Percentiles rank a stretch among this genome's conserved stretches.
Conservation (phyloP, 2,113 vertebrate genomes). For the Dermatemys mawii region DNA sequence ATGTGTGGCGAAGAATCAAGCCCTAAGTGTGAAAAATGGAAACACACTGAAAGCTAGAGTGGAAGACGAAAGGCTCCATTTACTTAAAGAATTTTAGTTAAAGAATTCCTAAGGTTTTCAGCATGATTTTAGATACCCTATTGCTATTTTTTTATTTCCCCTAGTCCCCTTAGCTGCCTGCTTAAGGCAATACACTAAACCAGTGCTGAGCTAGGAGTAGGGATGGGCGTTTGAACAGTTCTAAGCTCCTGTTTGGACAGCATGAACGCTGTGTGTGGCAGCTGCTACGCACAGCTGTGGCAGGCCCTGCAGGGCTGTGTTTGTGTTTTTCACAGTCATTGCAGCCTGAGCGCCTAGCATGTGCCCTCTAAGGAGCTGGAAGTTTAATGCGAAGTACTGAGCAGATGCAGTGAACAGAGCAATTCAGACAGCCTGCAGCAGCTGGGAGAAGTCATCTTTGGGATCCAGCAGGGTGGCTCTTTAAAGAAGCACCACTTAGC, state of each 20-base stretch:
- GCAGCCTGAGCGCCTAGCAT: background rate
- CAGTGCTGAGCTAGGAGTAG: background rate
- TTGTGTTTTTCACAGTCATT: background rate
- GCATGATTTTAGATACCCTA: background rate
- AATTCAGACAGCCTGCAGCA: background rate
- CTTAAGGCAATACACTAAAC: background rate
- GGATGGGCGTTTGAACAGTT: background rate
- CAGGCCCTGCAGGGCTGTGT: background rate
- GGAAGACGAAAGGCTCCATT: fast-evolving
- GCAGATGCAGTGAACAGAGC: background rate
- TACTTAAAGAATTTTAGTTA: background rate
- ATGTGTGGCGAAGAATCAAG: background rate
- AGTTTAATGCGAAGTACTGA: no score
- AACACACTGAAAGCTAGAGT: fast-evolving
- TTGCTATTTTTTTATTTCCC: background rate
- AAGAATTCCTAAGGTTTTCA: background rate
- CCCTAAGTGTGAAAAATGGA: background rate
- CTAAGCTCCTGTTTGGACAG: background rate
- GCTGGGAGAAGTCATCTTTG: background rate
- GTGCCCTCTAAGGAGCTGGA: background rate
- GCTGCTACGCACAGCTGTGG: background rate
- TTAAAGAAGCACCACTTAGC: background rate
- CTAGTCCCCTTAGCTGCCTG: background rate
- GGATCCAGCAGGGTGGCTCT: background rate
- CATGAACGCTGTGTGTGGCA: background rate